Evolutionary conservation across 2,888 invertebrate genomes (phyloP).

Genomic region (Cataglyphis cursor): DNA sequence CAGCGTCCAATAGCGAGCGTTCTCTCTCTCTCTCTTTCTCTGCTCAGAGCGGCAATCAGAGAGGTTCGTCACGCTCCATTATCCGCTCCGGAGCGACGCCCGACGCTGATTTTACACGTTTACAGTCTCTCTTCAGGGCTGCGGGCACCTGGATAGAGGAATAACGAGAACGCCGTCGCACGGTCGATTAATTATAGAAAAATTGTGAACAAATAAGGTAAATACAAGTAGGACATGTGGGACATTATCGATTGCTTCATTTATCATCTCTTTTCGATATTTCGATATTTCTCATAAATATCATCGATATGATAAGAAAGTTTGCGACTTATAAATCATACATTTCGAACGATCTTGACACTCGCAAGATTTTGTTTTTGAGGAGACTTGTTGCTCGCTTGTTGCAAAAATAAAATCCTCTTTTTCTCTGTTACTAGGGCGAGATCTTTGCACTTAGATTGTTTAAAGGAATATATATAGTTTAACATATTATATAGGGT

Average conservation of each 20-base stretch:
- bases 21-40: neutral
- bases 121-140: constrained; percentile 32
- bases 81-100: constrained; percentile 45
- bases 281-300: neutral
- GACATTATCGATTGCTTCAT: constrained; percentile 1
- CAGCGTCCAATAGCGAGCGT: constrained; percentile 57
- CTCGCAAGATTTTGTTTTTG: neutral
- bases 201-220: constrained; percentile 28
- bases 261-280: neutral
- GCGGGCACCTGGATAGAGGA: neutral
- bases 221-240: constrained; percentile 36
- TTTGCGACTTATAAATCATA: neutral
- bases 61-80: constrained; percentile 69
- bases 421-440: neutral
- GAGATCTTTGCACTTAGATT: neutral
- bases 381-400: neutral
- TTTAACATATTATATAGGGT: neutral
- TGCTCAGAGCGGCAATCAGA: constrained; percentile 60
- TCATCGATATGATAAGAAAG: neutral
- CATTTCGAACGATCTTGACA: neutral
- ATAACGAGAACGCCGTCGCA: constrained; percentile 28
- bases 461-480: neutral
- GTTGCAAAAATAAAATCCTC: neutral
- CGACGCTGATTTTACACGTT: constrained; percentile 33
- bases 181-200: constrained; percentile 44